Conservation (phyloP, 2,888 invertebrate species). For the Agrotis puta region DNA sequence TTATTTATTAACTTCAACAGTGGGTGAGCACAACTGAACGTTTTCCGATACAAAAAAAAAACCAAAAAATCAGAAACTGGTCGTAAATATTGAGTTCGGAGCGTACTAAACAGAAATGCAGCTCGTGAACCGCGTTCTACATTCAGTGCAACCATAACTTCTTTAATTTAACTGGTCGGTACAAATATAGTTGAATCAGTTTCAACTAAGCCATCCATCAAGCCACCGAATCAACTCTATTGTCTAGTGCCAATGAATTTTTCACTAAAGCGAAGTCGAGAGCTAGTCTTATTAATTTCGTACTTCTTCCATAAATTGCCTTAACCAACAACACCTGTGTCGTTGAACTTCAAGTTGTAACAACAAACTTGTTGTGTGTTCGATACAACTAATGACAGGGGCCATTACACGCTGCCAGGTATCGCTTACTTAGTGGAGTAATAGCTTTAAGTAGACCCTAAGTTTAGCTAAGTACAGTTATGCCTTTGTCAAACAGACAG, state of each 20-base stretch:
- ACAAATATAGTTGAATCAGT: slow-evolving; percentile 69
- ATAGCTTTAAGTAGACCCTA: slow-evolving; percentile 17
- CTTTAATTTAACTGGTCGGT: slow-evolving; percentile 57
- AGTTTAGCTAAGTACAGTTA: slow-evolving; percentile 23
- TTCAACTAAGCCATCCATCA: slow-evolving; percentile 72
- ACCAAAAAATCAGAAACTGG: slow-evolving; percentile 15
- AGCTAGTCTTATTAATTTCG: slow-evolving; percentile 52
- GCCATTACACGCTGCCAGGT: slow-evolving; percentile 24
- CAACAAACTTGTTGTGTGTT: slow-evolving; percentile 34
- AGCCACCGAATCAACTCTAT: slow-evolving; percentile 43
- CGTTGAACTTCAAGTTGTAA: slow-evolving; percentile 21
- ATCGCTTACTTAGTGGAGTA: slow-evolving; percentile 30
- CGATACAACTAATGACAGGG: slow-evolving; percentile 40
- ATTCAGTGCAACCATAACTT: slow-evolving; percentile 56
- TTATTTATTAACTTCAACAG: slow-evolving; percentile 21
- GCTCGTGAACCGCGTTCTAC: slow-evolving; percentile 20
- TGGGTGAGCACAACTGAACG: slow-evolving; percentile 1
- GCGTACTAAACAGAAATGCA: slow-evolving; percentile 37
- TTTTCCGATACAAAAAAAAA: slow-evolving; percentile 33
- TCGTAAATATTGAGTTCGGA: slow-evolving; percentile 25
- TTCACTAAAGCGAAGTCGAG: too few species aligned
- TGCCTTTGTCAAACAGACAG: too few species aligned
- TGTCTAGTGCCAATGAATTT: too few species aligned
- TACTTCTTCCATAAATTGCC: slow-evolving; percentile 22
- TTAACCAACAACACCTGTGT: slow-evolving; percentile 34